Evolutionary conservation across 1,140 invertebrate species (phyloP), one percentile per base, ranked within the genome.

Genomic region (Stegodyphus dumicola): DNA sequence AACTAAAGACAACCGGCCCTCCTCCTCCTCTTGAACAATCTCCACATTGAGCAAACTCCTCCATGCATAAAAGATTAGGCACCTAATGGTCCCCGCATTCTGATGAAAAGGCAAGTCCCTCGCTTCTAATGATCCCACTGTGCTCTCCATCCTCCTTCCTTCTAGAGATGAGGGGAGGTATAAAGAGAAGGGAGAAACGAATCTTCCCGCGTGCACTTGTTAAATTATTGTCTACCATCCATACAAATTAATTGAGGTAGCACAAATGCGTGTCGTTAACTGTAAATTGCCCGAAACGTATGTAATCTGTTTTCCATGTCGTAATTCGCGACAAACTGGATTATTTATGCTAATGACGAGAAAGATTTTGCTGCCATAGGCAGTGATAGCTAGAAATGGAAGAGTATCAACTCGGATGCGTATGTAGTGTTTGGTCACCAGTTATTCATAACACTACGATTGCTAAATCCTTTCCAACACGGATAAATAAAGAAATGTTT

Each of bases 21-120:
- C n/a, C 56, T 33, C 33, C 33, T 60, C 67, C 80, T 79, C 56
- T 73, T 49, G 69, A 81, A 81, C 78, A 81, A 81, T 81, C 78
- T 81, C 78, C 54, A 66, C 80, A 76, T 85, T 85, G 81, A 85
- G 74, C 49, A 49, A 66, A 60, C 73, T 85, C 60, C 74, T 33
- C 81, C 81, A 85, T 85, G 81, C 81, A 85, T 85, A 85, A 85
- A 85, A 85, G 81, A 85, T 85, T 85, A 85, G 81, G 81, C 73
- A 77, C 81, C 81, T 85, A 85, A 85, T 85, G 81, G 81, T 52
- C 71, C 80, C 80, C 70, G 69, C 71, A 83, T 83, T 75, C 71
- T 75, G 80, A 77, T 76, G 81, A 85, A 85, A 77, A 85, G 81
- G 81, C 73, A 64, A 80, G 78, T 71, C 71, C n/a, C 78, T 73